These are phyloP conservation scores for Chrysemys picta DNA, from an alignment of 2,113 vertebrate genomes.

Conservation along the genomic window DNA sequence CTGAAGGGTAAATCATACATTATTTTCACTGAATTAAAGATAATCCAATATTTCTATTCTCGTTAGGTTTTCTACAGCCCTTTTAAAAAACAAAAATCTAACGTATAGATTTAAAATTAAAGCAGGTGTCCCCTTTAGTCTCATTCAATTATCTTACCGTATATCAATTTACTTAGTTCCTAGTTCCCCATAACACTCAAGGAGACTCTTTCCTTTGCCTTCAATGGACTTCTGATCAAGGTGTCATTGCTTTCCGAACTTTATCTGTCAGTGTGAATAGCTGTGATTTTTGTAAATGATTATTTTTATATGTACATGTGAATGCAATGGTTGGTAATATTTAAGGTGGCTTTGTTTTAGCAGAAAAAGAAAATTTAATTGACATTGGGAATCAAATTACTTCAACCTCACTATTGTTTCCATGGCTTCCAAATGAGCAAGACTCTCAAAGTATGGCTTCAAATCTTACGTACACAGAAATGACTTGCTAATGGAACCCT, in stretches of 20 bases:
- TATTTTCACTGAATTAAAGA: not conserved
- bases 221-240: not conserved
- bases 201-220: not conserved
- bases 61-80: not conserved
- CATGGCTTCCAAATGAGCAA: conserved; percentile 53
- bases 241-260: not conserved
- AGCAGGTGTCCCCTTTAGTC: not conserved
- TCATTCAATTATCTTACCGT: not conserved
- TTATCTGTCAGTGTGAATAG: not conserved
- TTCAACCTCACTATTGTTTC: conserved; percentile 46
- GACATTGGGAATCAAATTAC: conserved; percentile 38
- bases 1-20: not conserved
- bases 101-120: not conserved
- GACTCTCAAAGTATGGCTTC: not conserved
- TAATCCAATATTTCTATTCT: not conserved
- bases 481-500: conserved; percentile 44
- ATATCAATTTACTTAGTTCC: not conserved
- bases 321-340: not conserved
- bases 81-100: not conserved
- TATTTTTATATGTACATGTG: not conserved
- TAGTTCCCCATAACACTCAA: not conserved
- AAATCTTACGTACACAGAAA: conserved; percentile 21
- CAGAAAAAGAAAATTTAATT: conserved; percentile 29
- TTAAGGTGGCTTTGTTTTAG: conserved; percentile 34
- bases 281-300: not conserved